Evolutionary conservation across 2,888 invertebrate genomes (phyloP), one percentile per base, ranked within the genome.

Genomic region (Callyntrura sp.): DNA sequence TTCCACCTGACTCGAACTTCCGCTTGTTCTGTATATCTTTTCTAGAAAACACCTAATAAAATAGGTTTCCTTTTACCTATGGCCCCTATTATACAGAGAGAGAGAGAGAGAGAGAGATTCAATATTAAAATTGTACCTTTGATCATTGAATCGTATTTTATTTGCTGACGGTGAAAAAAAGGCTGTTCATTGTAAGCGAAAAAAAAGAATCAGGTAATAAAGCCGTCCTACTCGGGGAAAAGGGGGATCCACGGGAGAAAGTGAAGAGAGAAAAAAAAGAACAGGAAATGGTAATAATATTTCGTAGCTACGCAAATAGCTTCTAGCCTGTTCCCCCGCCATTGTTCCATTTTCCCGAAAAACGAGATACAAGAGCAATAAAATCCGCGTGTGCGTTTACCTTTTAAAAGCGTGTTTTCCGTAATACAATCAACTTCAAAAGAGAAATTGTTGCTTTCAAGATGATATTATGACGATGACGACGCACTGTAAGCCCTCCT

Each of bases 351-450:
- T 28, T 17, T 43, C n/a, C 0, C 12, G 9, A 68, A 43, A 43
- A 43, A 43, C 43, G 35, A 35, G 35, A 35, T 35, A 43, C 43
- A 68, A 17, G 8, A 43, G 1, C 43, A 68, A 17, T 8, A 8
- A 17, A 17, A 17, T 17, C 1, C 17, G 60, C 25, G 68, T 68
- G 62, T 28, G 62, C 9, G 20, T 60, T 5, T 17, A 23, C 28
- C 11, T 35, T 68, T 35, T 68, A 43, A 68, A 35, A 68, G 68
- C 68, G 17, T 35, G 43, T 68, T 68, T 68, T 3, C 17, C 43
- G 51, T 51, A 68, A 43, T 68, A 68, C 17, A 11, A 43, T 68
- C 17, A 43, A 68, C 68, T 35, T 68, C 68, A 68, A 68, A 68
- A 43, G 35, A 9, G 11, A 35, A 68, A 43, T 68, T 62, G 25